These are phyloP conservation scores for Falco columbarius DNA, from an alignment of 2,797 vertebrate genomes.

Conservation along the genomic window DNA sequence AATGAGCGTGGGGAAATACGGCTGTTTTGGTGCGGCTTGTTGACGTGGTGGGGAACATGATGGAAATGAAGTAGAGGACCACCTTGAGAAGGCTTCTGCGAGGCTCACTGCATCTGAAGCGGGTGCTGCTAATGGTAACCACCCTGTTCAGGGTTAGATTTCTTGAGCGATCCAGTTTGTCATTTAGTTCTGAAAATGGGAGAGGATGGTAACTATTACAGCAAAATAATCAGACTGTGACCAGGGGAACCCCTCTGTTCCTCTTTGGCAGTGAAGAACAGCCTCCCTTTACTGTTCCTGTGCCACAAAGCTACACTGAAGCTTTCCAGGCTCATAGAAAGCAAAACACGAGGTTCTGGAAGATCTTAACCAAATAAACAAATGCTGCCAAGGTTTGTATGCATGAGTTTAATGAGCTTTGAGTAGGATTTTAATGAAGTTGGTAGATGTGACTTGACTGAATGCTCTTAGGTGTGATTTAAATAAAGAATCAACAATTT, in stretches of 20 bases:
- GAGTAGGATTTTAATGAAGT: not conserved
- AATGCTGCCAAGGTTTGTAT: not conserved
- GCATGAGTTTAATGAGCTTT: not conserved
- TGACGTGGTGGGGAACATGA: not conserved
- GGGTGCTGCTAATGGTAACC: not conserved
- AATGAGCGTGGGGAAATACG: accelerated
- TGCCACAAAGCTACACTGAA: not conserved
- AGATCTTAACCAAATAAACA: not conserved
- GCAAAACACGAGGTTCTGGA: not conserved
- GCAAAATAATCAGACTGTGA: not conserved
- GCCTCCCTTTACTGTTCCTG: not conserved
- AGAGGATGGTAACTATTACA: not conserved
- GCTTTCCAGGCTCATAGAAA: not conserved
- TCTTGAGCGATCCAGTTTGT: not conserved
- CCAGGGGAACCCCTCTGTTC: not conserved
- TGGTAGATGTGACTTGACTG: not conserved
- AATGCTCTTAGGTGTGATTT: not conserved
- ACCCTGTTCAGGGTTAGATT: not conserved
- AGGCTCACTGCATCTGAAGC: not conserved
- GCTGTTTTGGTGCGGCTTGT: not conserved
- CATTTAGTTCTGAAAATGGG: not conserved
- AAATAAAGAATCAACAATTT: not conserved
- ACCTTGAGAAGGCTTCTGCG: not conserved
- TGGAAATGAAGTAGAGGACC: not conserved
- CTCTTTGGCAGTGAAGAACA: not conserved